A percentile compares a stretch with the other conserved stretches of the same genome.
These are phyloP conservation scores for Buathra laborator DNA, from an alignment of 2,888 invertebrate genomes.

Conservation along the genomic window DNA sequence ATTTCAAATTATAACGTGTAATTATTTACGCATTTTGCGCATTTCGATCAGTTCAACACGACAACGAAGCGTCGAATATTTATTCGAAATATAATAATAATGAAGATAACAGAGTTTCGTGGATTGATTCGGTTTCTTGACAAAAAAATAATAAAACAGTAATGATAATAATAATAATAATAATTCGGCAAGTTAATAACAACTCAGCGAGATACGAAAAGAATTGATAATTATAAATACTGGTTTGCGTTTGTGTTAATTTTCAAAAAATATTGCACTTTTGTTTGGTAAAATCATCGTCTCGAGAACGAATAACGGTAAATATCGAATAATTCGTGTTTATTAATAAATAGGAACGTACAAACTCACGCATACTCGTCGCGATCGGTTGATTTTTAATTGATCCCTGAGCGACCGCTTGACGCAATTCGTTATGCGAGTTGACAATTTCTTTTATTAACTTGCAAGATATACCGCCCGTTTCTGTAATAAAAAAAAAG, in stretches of 20 bases:
- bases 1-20: conserved; percentile 34
- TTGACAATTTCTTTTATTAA: conserved; percentile 60
- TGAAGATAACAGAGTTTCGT: too few relatives aligned
- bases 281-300: background rate
- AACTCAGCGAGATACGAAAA: too few relatives aligned
- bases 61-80: conserved; percentile 7
- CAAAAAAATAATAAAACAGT: too few relatives aligned
- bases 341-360: conserved; percentile 19
- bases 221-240: too few relatives aligned
- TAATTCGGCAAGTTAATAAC: too few relatives aligned
- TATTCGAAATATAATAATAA: background rate
- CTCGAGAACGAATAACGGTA: background rate
- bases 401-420: conserved; percentile 86
- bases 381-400: conserved; percentile 86
- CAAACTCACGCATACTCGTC: conserved; percentile 86
- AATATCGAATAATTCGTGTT: background rate
- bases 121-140: too few relatives aligned
- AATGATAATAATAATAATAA: too few relatives aligned
- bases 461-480: conserved; percentile 57
- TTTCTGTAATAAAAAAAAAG: conserved; percentile 43
- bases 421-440: conserved; percentile 86
- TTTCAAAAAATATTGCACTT: background rate
- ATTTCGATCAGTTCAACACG: conserved; percentile 2
- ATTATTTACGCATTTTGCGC: conserved; percentile 32
- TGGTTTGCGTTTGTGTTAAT: background rate